Percentiles rank a stretch among this genome's conserved stretches.
Conservation (phyloP, 2,113 vertebrate genomes). For the Hiodon tergisus region DNA sequence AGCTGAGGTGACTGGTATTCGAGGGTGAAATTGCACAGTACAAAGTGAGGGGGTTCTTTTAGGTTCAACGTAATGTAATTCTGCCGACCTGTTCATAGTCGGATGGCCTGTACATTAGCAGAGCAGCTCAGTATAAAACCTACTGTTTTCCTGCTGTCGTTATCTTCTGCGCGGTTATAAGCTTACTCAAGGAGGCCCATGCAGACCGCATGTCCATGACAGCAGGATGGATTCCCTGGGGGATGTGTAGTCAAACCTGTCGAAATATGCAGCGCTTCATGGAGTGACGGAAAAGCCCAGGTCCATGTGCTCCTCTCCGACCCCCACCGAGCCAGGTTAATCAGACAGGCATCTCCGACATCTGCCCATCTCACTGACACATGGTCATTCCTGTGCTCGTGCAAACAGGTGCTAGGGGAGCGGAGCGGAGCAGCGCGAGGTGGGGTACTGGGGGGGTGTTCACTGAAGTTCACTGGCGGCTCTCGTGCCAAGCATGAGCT, state of each 20-base stretch:
- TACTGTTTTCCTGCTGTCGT: no score
- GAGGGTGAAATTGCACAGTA: slow-evolving; percentile 42
- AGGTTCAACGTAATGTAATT: slow-evolving; percentile 48
- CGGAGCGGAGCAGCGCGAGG: neutral
- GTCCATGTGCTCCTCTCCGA: neutral
- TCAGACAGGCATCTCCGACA: slow-evolving; percentile 11
- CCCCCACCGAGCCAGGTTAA: neutral
- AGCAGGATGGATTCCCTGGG: no score
- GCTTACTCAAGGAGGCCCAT: no score
- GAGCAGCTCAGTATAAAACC: no score
- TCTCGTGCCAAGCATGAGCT: slow-evolving; percentile 46
- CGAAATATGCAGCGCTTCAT: no score
- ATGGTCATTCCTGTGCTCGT: slow-evolving; percentile 24
- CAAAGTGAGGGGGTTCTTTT: slow-evolving; percentile 32
- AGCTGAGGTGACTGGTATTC: slow-evolving; percentile 29
- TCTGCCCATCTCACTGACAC: slow-evolving; percentile 27
- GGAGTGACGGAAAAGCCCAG: slow-evolving; percentile 1
- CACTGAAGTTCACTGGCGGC: slow-evolving; percentile 33
- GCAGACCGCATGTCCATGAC: no score
- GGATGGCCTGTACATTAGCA: neutral
- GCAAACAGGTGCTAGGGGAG: slow-evolving; percentile 25
- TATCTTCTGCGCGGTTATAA: no score
- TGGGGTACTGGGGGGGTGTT: neutral
- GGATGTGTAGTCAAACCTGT: no score
- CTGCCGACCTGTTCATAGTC: slow-evolving; percentile 49